A percentile compares a stretch with the other conserved stretches of the same genome.
These are phyloP conservation scores for Chrysochloris asiatica DNA, from an alignment of 2,113 vertebrate species.

Conservation along the genomic window DNA sequence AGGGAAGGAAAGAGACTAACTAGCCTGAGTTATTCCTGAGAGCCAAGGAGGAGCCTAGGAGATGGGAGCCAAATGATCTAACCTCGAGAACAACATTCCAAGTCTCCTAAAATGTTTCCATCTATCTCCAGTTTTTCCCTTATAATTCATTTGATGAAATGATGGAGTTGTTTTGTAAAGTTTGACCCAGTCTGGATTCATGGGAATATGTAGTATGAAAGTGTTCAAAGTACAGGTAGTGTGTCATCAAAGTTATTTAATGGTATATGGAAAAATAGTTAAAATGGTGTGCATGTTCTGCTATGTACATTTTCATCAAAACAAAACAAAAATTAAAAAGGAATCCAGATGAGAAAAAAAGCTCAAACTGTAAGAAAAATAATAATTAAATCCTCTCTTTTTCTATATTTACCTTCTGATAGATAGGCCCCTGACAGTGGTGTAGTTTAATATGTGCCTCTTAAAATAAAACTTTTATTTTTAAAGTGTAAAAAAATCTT, in stretches of 20 bases:
- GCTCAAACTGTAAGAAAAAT: constrained; percentile 23
- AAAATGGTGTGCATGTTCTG: neutral
- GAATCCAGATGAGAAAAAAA: neutral
- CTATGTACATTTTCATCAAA: neutral
- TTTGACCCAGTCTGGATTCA: neutral
- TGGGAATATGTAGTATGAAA: neutral
- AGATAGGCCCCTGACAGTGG: neutral
- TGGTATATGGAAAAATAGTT: neutral
- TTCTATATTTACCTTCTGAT: neutral
- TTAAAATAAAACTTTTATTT: constrained; percentile 40
- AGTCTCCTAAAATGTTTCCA: neutral
- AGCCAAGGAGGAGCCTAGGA: neutral
- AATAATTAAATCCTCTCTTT: neutral
- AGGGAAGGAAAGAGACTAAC: neutral
- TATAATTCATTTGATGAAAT: neutral
- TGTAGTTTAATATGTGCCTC: neutral
- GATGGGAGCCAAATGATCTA: neutral
- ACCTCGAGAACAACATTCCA: neutral
- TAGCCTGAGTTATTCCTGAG: neutral
- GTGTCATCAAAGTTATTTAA: neutral
- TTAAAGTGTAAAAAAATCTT: neutral
- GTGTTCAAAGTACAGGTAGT: neutral
- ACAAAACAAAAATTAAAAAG: neutral
- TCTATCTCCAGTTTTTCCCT: neutral
- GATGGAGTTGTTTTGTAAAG: neutral